phyloP scores from a whole-genome alignment of 2,888 invertebrate genomes.

The Brachylomia viminalis region DNA sequence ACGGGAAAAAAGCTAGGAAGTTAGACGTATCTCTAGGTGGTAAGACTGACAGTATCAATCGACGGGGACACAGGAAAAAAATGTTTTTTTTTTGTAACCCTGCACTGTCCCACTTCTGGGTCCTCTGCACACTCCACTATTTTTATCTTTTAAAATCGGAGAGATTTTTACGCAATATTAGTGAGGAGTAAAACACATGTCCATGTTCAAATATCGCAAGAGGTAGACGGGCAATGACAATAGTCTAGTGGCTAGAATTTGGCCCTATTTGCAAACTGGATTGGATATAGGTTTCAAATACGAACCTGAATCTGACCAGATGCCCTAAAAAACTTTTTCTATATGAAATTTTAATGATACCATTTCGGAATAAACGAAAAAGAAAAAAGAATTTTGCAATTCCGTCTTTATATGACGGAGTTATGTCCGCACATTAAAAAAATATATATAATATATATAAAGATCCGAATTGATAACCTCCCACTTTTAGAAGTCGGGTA shows the following conservation, averaged over 20 bases:
- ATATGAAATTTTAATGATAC: too few species aligned
- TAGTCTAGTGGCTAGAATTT: not conserved
- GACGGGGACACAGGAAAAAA: not conserved
- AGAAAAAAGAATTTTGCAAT: too few species aligned
- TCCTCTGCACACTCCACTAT: too few species aligned
- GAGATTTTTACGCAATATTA: too few species aligned
- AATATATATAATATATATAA: too few species aligned
- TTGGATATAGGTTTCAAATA: not conserved
- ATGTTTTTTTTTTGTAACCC: not conserved
- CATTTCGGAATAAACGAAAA: too few species aligned
- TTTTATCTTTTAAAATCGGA: not conserved
- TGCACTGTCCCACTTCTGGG: not conserved
- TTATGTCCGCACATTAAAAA: too few species aligned
- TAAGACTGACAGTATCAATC: not conserved
- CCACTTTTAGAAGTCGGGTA: too few species aligned
- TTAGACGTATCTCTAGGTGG: not conserved
- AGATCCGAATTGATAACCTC: too few species aligned
- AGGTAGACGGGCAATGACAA: not conserved
- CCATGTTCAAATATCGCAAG: not conserved
- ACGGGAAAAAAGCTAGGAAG: not conserved
- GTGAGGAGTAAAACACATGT: not conserved
- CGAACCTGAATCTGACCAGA: not conserved
- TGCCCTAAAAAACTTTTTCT: too few species aligned
- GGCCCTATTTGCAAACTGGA: not conserved
- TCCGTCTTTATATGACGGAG: too few species aligned